Percentiles rank a stretch among this genome's conserved stretches.
Evolutionary conservation across 2,888 invertebrate species (phyloP).

Genomic region (Nesidiocoris tenuis): DNA sequence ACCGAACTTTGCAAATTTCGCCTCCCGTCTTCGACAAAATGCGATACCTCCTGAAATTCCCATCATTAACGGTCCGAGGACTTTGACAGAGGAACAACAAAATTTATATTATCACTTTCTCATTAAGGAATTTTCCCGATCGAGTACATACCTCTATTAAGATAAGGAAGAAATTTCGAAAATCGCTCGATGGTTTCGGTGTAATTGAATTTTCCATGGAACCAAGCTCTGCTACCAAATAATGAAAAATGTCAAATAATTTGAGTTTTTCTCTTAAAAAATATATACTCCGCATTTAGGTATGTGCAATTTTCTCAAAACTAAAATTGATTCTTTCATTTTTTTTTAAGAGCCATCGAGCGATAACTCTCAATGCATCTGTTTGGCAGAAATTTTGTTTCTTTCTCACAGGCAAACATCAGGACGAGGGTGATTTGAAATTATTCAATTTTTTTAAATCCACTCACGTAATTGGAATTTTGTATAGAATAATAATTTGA

Average conservation of each 20-base stretch:
- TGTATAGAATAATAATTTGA: conserved; percentile 22
- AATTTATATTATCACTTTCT: conserved; percentile 1
- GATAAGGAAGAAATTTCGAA: neutral
- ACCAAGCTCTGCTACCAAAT: too few relatives aligned
- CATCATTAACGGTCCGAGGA: conserved; percentile 31
- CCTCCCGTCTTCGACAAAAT: conserved; percentile 1
- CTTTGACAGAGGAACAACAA: conserved; percentile 19
- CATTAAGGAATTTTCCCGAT: neutral
- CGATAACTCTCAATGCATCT: too few relatives aligned
- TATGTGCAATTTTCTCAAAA: too few relatives aligned
- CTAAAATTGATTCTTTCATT: too few relatives aligned
- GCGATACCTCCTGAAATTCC: neutral
- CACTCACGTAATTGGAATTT: conserved; percentile 4
- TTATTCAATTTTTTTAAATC: neutral
- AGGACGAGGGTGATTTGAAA: too few relatives aligned
- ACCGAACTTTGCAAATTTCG: conserved; percentile 9
- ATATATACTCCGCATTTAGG: too few relatives aligned
- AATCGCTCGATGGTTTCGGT: neutral
- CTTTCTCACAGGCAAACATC: too few relatives aligned
- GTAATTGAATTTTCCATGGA: neutral
- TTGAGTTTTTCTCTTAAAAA: too few relatives aligned
- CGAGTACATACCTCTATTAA: neutral
- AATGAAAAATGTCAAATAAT: too few relatives aligned
- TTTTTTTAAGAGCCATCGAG: too few relatives aligned
- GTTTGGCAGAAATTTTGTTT: too few relatives aligned